A percentile compares a stretch with the other conserved stretches of the same genome.
These are phyloP conservation scores for Neelides sp. DNA, from an alignment of 1,140 invertebrate species.

Conservation along the genomic window DNA sequence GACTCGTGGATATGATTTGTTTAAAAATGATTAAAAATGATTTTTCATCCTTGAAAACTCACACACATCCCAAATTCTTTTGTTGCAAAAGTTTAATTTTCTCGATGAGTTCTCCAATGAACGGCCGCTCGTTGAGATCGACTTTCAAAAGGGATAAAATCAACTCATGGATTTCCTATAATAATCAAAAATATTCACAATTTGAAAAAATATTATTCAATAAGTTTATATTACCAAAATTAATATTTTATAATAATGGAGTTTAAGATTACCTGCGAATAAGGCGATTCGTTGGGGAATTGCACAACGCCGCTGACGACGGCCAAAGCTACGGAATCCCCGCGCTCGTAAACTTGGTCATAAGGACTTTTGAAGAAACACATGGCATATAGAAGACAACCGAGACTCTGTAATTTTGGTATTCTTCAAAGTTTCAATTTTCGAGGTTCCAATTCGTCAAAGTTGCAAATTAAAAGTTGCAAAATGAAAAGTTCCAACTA, in stretches of 20 bases:
- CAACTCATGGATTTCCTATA: constrained; percentile 54
- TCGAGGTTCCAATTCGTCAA: not conserved
- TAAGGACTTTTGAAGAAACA: constrained; percentile 77
- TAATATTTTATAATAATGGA: not conserved
- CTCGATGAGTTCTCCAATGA: constrained; percentile 48
- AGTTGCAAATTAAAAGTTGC: not conserved
- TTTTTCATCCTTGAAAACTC: constrained; percentile 1
- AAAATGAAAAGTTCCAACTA: constrained; percentile 6
- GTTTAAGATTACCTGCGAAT: constrained; percentile 38
- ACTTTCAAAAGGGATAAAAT: constrained; percentile 58
- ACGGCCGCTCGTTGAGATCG: constrained; percentile 61
- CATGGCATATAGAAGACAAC: constrained; percentile 71
- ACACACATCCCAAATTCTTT: constrained; percentile 23
- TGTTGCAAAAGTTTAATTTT: constrained; percentile 38
- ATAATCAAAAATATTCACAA: constrained; percentile 28
- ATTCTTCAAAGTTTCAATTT: constrained; percentile 17
- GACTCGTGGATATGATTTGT: too few relatives aligned
- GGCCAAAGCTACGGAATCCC: constrained; percentile 74
- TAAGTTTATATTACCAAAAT: not conserved
- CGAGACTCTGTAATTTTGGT: constrained; percentile 56
- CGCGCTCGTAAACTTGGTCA: constrained; percentile 68
- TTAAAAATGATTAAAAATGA: too few relatives aligned
- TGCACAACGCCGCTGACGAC: constrained; percentile 61
- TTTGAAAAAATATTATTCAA: not conserved
- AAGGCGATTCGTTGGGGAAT: constrained; percentile 57